Base-by-base conservation (phyloP, 2,888 invertebrate genomes). In the Ectropis crepuscularia region DNA sequence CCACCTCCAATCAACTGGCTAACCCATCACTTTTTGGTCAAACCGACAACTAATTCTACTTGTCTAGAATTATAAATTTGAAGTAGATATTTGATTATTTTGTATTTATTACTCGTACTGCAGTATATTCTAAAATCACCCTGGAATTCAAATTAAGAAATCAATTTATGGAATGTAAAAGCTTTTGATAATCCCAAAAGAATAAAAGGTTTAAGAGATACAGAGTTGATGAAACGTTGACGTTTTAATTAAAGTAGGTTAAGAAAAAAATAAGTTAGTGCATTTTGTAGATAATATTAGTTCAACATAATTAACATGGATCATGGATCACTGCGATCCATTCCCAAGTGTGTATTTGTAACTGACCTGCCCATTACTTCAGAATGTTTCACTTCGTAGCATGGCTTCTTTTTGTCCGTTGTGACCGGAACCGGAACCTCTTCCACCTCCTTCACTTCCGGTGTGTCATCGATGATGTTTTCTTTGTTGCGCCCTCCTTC, bases 281-380 rank as follows among this genome's bases (percentile, higher is more conserved):
- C 16, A 2, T 4, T 28, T 28, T 28, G 16, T 28, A 28, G 16
- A 4, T 28, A 28, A 28, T 28, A 28, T 28, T 28, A 28, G 16
- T 1, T 28, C 4, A 28, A 28, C 16, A 28, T 28, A 28, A 4
- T 28, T 1, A 28, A 28, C 16, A 7, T 41, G 41, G 10, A 39
- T 39, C 39, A 39, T 8, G 39, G 9, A 41, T 41, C 41, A 41
- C 41, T 9, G 7, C 41, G 7, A 5, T 41, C 10, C 41, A 41
- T 7, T 41, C 0, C 5, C 7, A 8, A 41, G 10, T 11, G 36
- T 2, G 11, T n/a, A 8, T 11, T 45, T 10, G 16, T 6, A 37
- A 69, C 81, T 80, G 74, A 94, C 94, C 94, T 92, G 79, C 94
- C 94, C 94, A 94, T 95, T 6, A 94, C 76, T 58, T 95, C 94